Base-by-base conservation (phyloP, 2,113 vertebrate genomes). In the Notiomystis cincta region DNA sequence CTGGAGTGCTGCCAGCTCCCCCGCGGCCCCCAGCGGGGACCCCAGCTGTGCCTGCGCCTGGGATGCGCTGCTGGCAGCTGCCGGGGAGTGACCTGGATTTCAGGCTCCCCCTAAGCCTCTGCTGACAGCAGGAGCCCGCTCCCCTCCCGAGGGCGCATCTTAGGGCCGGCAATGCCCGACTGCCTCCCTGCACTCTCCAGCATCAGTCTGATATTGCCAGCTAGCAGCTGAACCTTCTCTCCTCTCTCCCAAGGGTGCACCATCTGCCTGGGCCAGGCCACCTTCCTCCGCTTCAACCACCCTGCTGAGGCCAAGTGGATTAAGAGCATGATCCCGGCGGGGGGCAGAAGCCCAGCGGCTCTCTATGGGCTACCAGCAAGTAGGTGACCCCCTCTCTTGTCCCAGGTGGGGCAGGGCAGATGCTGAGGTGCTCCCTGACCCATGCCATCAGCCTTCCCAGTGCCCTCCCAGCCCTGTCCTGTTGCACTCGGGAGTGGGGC, bases 211-310 rank as follows among this genome's bases (percentile, higher is more conserved):
- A 38, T 7, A 11, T 0, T 69, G 62, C 25, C 1, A 1, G 8
- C 58, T 11, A 15, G 42, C 1, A 21, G 18, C 78, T 85, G 70
- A 85, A 37, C 20, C 38, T 17, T 56, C 40, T 77, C 25, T 25
- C 10, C 24, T 82, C 83, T 66, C 70, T 92, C 44, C 65, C 22
- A 96, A 99, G 99, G 99, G 81, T 99, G 99, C 96, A 99, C 99
- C 98, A 98, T 99, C 97, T 99, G 99, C 97, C 98, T 99, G 91
- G 99, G 99, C 76, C 99, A 99, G 97, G 98, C 99, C 10, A 98
- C 98, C 73, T 99, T 99, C 97, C 99, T 99, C 80, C 99, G 99
- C 82, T 99, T 99, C 97, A 99, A 99, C 96, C 99, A 99, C 94
- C 99, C 99, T 3, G 99, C 99, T 2, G 99, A 99, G 97, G 99